Evolutionary conservation across 30 jellyfish, hydroid and myxozoan species (phyloP).

Genomic region (Rhopilema esculentum): DNA sequence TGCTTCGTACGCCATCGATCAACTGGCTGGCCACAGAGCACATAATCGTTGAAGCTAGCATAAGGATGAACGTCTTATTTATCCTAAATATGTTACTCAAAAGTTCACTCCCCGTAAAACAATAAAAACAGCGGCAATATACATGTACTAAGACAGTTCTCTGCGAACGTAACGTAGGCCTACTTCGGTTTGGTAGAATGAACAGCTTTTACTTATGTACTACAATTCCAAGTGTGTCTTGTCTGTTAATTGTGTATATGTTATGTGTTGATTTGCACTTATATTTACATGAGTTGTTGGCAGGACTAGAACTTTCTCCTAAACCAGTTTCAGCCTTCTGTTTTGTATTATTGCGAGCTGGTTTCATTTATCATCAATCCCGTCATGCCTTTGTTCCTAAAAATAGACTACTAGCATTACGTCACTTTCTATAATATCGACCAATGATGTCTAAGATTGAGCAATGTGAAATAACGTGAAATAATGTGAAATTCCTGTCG

Average conservation of each 20-base stretch:
- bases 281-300: background rate
- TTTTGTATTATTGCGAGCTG: background rate
- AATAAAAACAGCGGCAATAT: no score
- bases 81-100: background rate
- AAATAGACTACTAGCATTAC: conserved; percentile 13
- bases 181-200: background rate
- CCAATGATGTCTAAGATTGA: conserved; percentile 28
- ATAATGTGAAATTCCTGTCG: background rate
- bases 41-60: conserved; percentile 46
- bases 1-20: conserved; percentile 80
- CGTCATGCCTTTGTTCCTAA: conserved; percentile 16
- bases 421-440: background rate
- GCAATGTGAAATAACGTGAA: background rate
- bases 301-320: background rate
- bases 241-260: no score
- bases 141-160: no score
- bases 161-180: background rate
- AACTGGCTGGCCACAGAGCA: conserved; percentile 60
- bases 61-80: conserved; percentile 22
- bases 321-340: conserved; percentile 10
- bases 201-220: no score
- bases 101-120: background rate
- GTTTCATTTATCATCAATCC: conserved; percentile 13
- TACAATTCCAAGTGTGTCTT: no score
- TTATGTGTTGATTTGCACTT: background rate